Base-by-base conservation (phyloP, 2,113 vertebrate species). In the Monopterus albus region DNA sequence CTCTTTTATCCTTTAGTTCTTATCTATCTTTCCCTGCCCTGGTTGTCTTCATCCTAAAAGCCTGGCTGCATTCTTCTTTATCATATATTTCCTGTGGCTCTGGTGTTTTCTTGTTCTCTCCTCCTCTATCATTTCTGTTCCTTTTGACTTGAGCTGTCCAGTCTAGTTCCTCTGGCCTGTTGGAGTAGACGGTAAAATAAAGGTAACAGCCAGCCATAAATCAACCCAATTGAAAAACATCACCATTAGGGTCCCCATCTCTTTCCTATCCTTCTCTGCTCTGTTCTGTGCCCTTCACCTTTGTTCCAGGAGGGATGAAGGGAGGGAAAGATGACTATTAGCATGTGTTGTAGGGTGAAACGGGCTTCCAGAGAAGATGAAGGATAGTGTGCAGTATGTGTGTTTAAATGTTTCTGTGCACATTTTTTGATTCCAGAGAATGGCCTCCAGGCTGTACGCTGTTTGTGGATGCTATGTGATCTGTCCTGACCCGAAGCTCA, bases 201-300 rank as follows among this genome's bases (percentile, higher is more conserved):
- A 82, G 74, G 80, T 70, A 84, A 85, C 76, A 68, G 65, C 81
- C 47, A 63, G 65, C 76, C 76, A 89, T 89, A 85, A 91, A 92
- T 91, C 88, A 92, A 75, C 63, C 67, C 75, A 84, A 85, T 77
- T 89, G 86, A 84, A 89, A 90, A 88, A 82, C 87, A 86, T 78
- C 78, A 78, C 64, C 74, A 78, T 86, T 86, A 86, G 49, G 51
- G 55, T 65, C 72, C 56, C 63, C 35, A 26, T 73, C 58, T 62
- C 53, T 60, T 78, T 75, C 67, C 63, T 75, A 79, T 59, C 75
- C 65, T 81, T 64, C 52, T 74, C 75, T 72, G 64, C 53, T 78
- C 69, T 70, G 86, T 74, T 79, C 72, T 60, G 47, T 81, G 88
- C 66, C 83, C 89, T 87, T 90, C 90, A 91, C 89, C 88, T 90